These are phyloP conservation scores for Axis porcinus DNA, from an alignment of 2,113 vertebrate species.

Conservation along the genomic window DNA sequence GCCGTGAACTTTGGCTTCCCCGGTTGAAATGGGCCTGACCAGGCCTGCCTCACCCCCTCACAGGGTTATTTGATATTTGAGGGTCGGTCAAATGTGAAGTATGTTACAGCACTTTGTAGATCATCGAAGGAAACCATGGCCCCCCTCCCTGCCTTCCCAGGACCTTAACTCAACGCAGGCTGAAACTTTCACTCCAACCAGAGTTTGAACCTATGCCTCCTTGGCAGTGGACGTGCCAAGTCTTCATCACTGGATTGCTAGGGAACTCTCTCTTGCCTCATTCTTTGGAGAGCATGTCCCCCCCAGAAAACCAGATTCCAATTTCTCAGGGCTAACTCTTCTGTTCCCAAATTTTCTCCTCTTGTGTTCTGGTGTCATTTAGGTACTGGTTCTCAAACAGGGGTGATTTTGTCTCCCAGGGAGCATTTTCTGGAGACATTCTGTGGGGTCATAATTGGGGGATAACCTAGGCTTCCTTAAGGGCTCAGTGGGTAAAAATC, in stretches of 20 bases:
- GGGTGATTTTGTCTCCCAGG: neutral
- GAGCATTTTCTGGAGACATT: neutral
- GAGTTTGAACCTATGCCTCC: neutral
- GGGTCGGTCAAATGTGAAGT: neutral
- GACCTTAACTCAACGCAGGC: neutral
- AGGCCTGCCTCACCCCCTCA: neutral
- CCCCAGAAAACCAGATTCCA: neutral
- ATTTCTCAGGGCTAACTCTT: neutral
- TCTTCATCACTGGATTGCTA: neutral
- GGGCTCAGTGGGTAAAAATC: neutral
- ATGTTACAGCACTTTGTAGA: neutral
- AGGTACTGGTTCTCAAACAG: neutral
- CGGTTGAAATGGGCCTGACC: neutral
- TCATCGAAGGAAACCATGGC: accelerated
- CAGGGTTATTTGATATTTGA: neutral
- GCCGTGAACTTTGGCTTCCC: neutral
- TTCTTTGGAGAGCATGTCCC: neutral
- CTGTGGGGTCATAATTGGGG: neutral
- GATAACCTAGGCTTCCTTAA: neutral
- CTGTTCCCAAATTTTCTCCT: neutral
- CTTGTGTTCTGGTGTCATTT: neutral
- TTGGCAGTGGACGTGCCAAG: neutral
- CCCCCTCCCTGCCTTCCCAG: neutral
- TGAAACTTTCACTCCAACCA: neutral
- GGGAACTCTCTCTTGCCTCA: neutral